Conservation (phyloP, 2,888 invertebrate species). For the Dasypolia templi region DNA sequence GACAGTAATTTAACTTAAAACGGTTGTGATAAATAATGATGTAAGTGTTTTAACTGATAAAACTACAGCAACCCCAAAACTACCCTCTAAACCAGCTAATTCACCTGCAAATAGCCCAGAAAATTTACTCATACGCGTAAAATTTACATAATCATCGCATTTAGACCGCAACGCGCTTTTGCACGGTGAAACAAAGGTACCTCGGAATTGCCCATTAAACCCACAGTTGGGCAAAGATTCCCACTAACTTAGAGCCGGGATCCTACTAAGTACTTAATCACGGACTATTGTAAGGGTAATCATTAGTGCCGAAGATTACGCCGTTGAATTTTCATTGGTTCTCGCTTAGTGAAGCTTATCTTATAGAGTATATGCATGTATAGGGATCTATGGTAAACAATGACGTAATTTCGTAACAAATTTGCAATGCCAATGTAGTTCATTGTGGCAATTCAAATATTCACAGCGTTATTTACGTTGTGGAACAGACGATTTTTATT, state of each 20-base stretch:
- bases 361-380: neutral
- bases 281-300: neutral
- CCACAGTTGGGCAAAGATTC: constrained; percentile 56
- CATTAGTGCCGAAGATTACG: neutral
- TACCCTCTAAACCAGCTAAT: constrained; percentile 22
- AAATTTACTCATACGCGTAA: constrained; percentile 48
- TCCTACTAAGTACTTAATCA: constrained; percentile 32
- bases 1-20: neutral
- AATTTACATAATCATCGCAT: constrained; percentile 53
- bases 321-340: neutral
- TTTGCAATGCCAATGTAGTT: no score
- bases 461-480: no score
- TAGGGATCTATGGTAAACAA: no score
- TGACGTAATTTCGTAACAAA: no score
- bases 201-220: constrained; percentile 44
- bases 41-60: constrained; percentile 29
- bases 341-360: neutral
- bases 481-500: no score
- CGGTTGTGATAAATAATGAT: neutral
- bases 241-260: constrained; percentile 18
- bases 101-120: constrained; percentile 41
- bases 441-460: no score
- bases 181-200: constrained; percentile 44
- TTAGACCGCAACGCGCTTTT: constrained; percentile 45
- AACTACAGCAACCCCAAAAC: constrained; percentile 20